These are phyloP conservation scores for Drosophila aldrichi DNA, from an alignment of 2,888 invertebrate species.

Conservation along the genomic window DNA sequence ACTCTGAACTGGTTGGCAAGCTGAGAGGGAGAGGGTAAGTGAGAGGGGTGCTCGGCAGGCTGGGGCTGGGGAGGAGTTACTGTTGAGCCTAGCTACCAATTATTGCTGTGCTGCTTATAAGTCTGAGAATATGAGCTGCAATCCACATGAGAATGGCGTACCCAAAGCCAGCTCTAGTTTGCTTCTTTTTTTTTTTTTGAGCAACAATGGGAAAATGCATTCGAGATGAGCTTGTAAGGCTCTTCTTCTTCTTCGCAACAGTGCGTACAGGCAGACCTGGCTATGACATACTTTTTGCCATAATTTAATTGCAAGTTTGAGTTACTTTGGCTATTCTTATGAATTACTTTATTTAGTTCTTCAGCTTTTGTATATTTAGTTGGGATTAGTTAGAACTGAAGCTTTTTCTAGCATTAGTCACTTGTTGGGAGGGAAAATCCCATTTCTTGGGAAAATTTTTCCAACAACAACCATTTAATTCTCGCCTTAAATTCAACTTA, in stretches of 20 bases:
- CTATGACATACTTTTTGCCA: background rate
- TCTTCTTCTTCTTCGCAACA: background rate
- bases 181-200: background rate
- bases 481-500: background rate
- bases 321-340: background rate
- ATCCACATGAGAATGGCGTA: constrained; percentile 31
- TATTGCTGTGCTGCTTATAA: constrained; percentile 24
- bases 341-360: background rate
- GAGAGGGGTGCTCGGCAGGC: too few species aligned
- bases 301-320: background rate
- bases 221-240: constrained; percentile 1
- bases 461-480: background rate
- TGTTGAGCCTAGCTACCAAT: constrained; percentile 29
- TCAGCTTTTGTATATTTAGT: background rate
- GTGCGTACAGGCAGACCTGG: constrained; percentile 1
- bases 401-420: background rate
- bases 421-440: background rate
- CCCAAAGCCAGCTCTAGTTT: constrained; percentile 28
- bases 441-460: background rate
- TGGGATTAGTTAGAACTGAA: background rate
- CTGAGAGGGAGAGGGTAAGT: too few species aligned
- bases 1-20: constrained; percentile 61
- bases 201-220: constrained; percentile 28
- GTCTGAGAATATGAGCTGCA: constrained; percentile 35
- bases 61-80: constrained; percentile 1